These are phyloP conservation scores for Charadrius vociferus DNA, from an alignment of 2,113 vertebrate genomes.

Conservation along the genomic window DNA sequence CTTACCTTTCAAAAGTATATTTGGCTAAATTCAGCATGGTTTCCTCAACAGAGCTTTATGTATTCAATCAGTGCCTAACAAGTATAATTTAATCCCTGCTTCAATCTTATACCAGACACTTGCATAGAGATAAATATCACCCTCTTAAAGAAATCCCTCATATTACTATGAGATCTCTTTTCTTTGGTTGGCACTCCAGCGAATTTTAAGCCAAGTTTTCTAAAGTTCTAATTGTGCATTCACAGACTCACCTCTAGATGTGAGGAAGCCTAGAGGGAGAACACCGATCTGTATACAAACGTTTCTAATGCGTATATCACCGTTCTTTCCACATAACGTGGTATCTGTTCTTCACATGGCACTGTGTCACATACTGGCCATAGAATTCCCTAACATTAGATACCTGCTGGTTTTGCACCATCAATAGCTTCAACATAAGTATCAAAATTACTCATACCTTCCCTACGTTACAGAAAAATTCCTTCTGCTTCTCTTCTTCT, in stretches of 20 bases:
- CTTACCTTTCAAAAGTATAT: not conserved
- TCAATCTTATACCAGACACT: not conserved
- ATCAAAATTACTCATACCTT: not conserved
- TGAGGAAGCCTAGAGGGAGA: not conserved
- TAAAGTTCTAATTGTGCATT: not conserved
- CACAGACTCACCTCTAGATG: not conserved
- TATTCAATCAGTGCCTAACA: not conserved
- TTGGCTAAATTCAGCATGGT: not conserved
- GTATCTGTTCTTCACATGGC: not conserved
- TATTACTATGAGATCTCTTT: not conserved
- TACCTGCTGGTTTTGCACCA: not conserved
- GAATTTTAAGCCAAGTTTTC: not conserved
- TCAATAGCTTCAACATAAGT: not conserved
- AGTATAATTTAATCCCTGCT: not conserved
- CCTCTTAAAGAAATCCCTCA: not conserved
- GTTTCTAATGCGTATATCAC: not conserved
- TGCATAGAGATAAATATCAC: not conserved
- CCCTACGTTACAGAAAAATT: not conserved
- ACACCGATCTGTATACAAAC: not conserved
- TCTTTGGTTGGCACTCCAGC: not conserved
- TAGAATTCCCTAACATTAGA: not conserved
- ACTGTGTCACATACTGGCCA: not conserved
- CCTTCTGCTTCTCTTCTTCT: not conserved
- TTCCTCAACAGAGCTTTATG: not conserved
- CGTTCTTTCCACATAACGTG: not conserved